Conservation (phyloP, 2,113 vertebrate genomes). For the Orthonyx spaldingii region DNA sequence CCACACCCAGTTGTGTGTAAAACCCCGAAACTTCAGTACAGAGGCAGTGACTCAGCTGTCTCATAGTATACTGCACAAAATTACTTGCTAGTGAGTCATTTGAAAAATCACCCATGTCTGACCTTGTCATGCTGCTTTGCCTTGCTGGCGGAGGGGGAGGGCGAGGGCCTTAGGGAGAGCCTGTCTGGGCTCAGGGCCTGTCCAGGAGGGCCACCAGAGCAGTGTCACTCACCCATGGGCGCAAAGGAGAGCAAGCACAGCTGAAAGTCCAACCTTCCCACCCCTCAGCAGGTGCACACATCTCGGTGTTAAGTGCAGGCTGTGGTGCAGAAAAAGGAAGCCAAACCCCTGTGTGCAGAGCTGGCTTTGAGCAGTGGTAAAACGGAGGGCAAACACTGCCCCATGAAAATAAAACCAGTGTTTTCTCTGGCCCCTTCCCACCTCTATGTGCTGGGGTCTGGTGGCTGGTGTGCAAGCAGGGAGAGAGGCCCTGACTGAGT, state of each 20-base stretch:
- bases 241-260: not conserved
- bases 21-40: not conserved
- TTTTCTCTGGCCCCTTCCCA: not conserved
- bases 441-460: fast-evolving
- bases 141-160: not conserved
- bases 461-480: not conserved
- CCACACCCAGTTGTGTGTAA: not conserved
- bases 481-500: not conserved
- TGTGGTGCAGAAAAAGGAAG: not conserved
- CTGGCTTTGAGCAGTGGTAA: not conserved
- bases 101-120: not conserved
- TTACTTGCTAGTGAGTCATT: not conserved
- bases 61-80: not conserved
- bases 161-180: not conserved
- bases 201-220: not conserved
- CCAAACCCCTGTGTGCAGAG: not conserved
- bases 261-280: not conserved
- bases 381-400: fast-evolving
- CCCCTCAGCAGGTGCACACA: not conserved
- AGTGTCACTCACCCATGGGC: not conserved
- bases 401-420: not conserved
- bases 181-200: not conserved
- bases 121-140: fast-evolving
- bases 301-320: too few relatives aligned
- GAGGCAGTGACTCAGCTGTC: not conserved